phyloP scores from a whole-genome alignment of 2,797 vertebrate species.

The Iguana delicatissima region DNA sequence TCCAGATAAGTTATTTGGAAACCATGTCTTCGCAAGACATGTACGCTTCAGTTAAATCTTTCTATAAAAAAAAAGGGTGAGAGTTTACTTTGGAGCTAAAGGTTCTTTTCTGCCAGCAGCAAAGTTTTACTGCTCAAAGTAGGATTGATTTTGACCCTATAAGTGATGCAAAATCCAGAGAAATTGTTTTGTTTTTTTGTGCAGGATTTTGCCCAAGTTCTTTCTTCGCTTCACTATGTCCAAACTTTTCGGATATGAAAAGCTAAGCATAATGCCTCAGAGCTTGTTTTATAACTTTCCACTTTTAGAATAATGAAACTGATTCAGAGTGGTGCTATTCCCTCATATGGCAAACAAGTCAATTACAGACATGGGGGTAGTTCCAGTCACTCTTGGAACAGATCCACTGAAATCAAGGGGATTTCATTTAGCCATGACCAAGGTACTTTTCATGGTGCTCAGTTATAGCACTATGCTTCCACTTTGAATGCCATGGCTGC shows the following conservation, averaged over 20 bases:
- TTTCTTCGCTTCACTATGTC: not conserved
- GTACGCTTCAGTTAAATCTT: conserved; percentile 58
- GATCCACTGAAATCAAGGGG: not conserved
- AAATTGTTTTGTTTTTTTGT: not conserved
- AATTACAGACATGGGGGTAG: not conserved
- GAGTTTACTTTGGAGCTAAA: not conserved
- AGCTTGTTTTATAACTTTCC: not conserved
- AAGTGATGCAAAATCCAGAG: not conserved
- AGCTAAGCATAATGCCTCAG: not conserved
- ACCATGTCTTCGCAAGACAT: conserved; percentile 63
- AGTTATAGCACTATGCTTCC: no score
- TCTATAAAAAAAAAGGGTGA: conserved; percentile 50
- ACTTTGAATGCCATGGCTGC: no score
- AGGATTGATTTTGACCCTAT: not conserved
- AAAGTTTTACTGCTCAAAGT: not conserved
- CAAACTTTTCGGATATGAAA: not conserved
- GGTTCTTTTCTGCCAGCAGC: not conserved
- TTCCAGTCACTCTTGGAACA: not conserved
- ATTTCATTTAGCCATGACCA: no score
- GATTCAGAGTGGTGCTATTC: not conserved
- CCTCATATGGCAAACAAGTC: not conserved
- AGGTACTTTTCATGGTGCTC: no score
- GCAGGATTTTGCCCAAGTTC: not conserved
- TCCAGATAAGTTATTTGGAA: conserved; percentile 67
- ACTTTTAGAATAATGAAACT: not conserved